These are phyloP conservation scores for Acrobasis consociella DNA, from an alignment of 2,888 invertebrate species.

Conservation along the genomic window DNA sequence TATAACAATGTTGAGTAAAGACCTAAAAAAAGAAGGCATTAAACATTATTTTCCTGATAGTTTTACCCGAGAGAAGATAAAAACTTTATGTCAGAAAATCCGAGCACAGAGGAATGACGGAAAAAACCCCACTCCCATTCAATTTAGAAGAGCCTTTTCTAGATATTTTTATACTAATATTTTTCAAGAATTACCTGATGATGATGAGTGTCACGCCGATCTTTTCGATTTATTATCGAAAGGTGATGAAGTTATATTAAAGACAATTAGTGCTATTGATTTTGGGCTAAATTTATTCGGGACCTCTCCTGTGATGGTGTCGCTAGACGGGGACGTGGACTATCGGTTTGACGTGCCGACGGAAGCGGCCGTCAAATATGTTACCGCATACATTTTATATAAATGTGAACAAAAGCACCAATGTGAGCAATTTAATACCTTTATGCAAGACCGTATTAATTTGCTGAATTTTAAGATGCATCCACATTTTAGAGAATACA, in stretches of 20 bases:
- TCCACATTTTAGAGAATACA: neutral
- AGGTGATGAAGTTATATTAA: neutral
- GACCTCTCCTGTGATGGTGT: neutral
- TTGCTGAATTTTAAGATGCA: neutral
- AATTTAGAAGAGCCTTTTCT: conserved; percentile 1
- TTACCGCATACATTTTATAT: neutral
- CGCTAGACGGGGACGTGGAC: conserved; percentile 2
- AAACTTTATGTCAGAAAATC: neutral
- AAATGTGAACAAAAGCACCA: neutral
- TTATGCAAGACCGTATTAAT: neutral
- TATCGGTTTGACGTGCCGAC: conserved; percentile 3
- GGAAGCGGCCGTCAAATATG: neutral
- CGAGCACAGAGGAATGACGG: neutral
- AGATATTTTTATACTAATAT: neutral
- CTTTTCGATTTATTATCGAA: neutral
- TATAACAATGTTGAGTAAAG: conserved; percentile 6
- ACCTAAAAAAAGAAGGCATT: neutral
- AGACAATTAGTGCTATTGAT: neutral
- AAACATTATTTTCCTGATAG: neutral
- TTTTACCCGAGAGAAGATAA: neutral
- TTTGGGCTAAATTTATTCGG: neutral
- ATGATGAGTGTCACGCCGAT: neutral
- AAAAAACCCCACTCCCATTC: neutral
- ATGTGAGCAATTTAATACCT: neutral
- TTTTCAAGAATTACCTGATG: neutral